phyloP scores from a whole-genome alignment of 1,140 invertebrate species.

The Anastrepha obliqua region DNA sequence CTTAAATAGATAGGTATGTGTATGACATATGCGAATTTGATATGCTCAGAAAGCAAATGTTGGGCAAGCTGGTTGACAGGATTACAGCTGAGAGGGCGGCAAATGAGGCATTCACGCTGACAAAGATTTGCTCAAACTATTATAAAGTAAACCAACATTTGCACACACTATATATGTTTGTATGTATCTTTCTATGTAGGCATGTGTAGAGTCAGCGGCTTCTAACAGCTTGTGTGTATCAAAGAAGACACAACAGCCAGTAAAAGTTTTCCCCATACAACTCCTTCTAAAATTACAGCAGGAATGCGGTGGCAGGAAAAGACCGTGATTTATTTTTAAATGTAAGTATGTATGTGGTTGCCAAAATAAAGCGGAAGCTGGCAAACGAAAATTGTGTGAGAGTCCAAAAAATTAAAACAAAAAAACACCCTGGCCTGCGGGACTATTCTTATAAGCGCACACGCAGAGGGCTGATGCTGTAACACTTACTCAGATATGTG shows the following conservation, averaged over 20 bases:
- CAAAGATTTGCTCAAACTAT: not conserved
- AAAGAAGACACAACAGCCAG: not conserved
- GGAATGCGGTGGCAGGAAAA: conserved; percentile 13
- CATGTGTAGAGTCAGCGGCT: not conserved
- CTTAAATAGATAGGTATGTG: not conserved
- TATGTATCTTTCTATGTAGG: no score
- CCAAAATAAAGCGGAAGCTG: not conserved
- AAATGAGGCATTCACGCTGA: not conserved
- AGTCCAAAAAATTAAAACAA: not conserved
- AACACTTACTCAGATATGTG: not conserved
- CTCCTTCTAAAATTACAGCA: not conserved
- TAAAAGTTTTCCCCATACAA: not conserved
- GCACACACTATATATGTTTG: not conserved
- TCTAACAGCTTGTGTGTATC: not conserved
- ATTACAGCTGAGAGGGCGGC: not conserved
- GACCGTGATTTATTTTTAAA: not conserved
- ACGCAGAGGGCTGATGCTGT: no score
- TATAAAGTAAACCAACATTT: not conserved
- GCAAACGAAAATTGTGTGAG: not conserved
- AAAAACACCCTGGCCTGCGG: not conserved
- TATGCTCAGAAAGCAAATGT: not conserved
- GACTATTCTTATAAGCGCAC: no score
- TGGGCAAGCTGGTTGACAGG: not conserved
- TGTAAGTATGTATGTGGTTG: not conserved
- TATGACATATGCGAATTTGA: not conserved